These are phyloP conservation scores for Pimephales promelas DNA, from an alignment of 2,113 vertebrate genomes.

Conservation along the genomic window DNA sequence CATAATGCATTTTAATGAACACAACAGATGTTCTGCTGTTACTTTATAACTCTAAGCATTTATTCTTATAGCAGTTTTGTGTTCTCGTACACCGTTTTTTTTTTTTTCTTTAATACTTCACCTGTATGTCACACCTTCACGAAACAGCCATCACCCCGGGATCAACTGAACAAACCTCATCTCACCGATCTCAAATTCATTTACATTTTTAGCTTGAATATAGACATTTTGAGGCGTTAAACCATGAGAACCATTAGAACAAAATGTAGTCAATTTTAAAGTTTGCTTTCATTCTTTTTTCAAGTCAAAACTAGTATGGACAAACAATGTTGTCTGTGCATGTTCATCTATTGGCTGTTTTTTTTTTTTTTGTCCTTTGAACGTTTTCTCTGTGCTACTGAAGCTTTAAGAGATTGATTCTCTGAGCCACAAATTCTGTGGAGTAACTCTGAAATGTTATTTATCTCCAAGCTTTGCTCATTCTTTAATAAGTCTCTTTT, in stretches of 20 bases:
- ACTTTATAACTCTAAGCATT: slow-evolving; percentile 74
- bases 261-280: not conserved
- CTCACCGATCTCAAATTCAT: not conserved
- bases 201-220: not conserved
- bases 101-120: slow-evolving; percentile 72
- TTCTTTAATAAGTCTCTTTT: slow-evolving; percentile 26
- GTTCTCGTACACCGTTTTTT: slow-evolving; percentile 67
- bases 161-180: slow-evolving; percentile 47
- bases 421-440: not conserved
- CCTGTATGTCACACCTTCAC: slow-evolving; percentile 66
- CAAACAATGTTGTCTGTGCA: slow-evolving; percentile 1
- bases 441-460: slow-evolving; percentile 1
- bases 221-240: not conserved
- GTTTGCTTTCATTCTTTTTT: not conserved
- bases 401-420: not conserved
- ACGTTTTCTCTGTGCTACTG: not conserved
- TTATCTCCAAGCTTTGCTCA: slow-evolving; percentile 15
- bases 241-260: no score
- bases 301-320: not conserved
- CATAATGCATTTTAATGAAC: slow-evolving; percentile 80
- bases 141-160: slow-evolving; percentile 68
- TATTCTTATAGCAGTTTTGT: slow-evolving; percentile 68
- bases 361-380: not conserved
- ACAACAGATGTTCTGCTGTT: slow-evolving; percentile 80
- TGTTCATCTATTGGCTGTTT: not conserved